These are phyloP conservation scores for Aphis gossypii DNA, from an alignment of 1,140 invertebrate genomes.

Conservation along the genomic window DNA sequence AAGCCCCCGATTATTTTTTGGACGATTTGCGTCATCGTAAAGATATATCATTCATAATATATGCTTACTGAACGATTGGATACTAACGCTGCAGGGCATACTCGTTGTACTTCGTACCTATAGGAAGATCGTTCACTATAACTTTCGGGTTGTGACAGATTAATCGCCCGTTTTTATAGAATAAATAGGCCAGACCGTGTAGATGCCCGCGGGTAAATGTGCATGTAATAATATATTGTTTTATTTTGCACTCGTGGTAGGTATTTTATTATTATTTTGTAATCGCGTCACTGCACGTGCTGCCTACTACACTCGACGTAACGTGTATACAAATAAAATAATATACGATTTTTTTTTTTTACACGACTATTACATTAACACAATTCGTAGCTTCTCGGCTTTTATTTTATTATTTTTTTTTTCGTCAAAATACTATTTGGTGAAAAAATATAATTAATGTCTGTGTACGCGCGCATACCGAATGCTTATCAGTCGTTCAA, in stretches of 20 bases:
- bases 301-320: neutral
- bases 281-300: neutral
- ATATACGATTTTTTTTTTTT: neutral
- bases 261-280: slow-evolving; percentile 8
- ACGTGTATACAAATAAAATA: neutral
- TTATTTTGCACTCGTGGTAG: neutral
- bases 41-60: no score
- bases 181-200: neutral
- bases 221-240: neutral
- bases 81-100: no score
- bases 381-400: neutral
- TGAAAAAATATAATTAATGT: neutral
- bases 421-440: neutral
- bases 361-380: slow-evolving; percentile 15
- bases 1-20: no score
- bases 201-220: neutral
- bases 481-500: slow-evolving; percentile 33
- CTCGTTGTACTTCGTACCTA: neutral
- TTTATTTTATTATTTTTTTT: neutral
- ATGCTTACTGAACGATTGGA: no score
- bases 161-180: neutral
- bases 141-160: neutral
- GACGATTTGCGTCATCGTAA: no score
- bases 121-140: neutral
- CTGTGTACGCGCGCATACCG: neutral